Conservation (phyloP, 2,113 vertebrate genomes). For the Pogonocichla stellata region DNA sequence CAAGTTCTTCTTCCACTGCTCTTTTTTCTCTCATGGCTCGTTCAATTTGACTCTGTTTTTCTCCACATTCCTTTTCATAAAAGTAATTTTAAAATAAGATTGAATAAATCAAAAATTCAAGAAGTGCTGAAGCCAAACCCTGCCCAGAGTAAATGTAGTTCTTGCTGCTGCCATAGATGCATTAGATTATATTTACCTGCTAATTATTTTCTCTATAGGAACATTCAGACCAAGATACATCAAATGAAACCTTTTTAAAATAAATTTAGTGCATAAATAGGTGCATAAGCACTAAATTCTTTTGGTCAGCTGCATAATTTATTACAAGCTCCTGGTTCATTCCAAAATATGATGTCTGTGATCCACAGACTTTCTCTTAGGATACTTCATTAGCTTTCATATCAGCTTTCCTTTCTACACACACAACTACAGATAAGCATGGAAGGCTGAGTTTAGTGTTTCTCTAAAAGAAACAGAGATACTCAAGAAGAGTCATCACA, state of each 20-base stretch:
- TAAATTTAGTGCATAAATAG: not conserved
- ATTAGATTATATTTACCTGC: not conserved
- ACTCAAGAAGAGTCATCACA: not conserved
- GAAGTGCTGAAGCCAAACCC: not conserved
- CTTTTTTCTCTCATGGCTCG: conserved; percentile 85
- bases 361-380: not conserved
- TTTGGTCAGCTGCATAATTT: not conserved
- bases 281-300: not conserved
- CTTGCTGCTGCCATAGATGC: not conserved
- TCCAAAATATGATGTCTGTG: not conserved
- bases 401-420: not conserved
- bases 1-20: conserved; percentile 90
- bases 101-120: not conserved
- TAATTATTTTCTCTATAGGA: not conserved
- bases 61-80: conserved; percentile 84
- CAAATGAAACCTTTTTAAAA: not conserved
- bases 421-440: not conserved
- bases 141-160: not conserved
- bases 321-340: not conserved
- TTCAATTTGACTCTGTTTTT: conserved; percentile 88
- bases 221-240: not conserved
- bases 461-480: not conserved
- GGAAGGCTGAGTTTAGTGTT: not conserved
- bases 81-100: not conserved
- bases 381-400: not conserved